Percentiles rank a stretch among this genome's conserved stretches.
Conservation (phyloP, 1,140 invertebrate species). For the Cydia amplana region DNA sequence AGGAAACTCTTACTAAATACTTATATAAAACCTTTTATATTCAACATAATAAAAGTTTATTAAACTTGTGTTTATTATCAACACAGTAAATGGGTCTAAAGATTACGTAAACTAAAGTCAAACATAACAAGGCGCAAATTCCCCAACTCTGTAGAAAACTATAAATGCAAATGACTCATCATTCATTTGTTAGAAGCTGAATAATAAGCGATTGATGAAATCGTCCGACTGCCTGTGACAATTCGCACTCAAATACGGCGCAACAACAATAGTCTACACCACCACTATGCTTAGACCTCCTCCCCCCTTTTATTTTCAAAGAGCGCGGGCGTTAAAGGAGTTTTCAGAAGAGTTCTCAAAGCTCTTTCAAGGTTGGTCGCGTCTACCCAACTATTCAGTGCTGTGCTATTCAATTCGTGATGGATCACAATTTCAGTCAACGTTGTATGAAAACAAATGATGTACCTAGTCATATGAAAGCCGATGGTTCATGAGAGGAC, state of each 20-base stretch:
- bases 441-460: conserved; percentile 68
- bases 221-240: conserved; percentile 64
- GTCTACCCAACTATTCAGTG: conserved; percentile 63
- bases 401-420: conserved; percentile 65
- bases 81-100: neutral
- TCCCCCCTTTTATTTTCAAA: conserved; percentile 39
- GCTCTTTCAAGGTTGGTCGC: conserved; percentile 41
- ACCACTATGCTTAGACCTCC: conserved; percentile 50
- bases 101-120: neutral
- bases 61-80: too few species aligned
- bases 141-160: neutral
- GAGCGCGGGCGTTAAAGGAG: conserved; percentile 43
- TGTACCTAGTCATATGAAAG: conserved; percentile 50
- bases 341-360: conserved; percentile 44
- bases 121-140: neutral
- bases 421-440: conserved; percentile 72
- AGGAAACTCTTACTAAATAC: too few species aligned
- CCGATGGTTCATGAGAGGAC: conserved; percentile 27
- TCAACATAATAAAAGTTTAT: too few species aligned
- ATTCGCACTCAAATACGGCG: conserved; percentile 67
- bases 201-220: conserved; percentile 71
- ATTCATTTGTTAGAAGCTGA: conserved; percentile 56
- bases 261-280: conserved; percentile 57
- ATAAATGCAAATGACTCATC: conserved; percentile 53
- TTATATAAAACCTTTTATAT: too few species aligned